Percentiles rank a stretch among this genome's conserved stretches.
phyloP scores from a whole-genome alignment of 2,113 vertebrate genomes.

The Alectura lathami region DNA sequence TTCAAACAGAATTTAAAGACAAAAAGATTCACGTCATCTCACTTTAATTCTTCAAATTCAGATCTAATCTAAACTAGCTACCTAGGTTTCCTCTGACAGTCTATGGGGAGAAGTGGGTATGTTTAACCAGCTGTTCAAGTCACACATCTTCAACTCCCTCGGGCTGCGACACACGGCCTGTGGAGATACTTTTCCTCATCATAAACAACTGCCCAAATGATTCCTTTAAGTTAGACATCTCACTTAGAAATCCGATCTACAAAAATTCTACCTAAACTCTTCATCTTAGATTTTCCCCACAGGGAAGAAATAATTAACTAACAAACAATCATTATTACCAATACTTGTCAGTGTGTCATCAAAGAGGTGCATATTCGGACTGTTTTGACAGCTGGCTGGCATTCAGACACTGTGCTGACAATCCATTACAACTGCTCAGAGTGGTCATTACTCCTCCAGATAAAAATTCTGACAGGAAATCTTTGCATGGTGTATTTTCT shows the following conservation, averaged over 20 bases:
- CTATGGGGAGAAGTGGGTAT: background rate
- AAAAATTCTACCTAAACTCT: background rate
- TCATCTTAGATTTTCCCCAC: background rate
- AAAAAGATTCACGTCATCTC: background rate
- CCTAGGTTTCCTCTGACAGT: background rate
- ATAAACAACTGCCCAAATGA: background rate
- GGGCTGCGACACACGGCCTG: background rate
- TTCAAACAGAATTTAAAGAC: background rate
- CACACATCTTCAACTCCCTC: background rate
- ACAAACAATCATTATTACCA: background rate
- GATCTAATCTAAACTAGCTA: background rate
- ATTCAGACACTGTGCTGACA: background rate
- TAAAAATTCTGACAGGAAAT: background rate
- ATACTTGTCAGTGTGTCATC: background rate
- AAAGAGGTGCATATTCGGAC: background rate
- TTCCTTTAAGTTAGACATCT: background rate
- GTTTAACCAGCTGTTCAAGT: background rate
- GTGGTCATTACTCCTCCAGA: background rate
- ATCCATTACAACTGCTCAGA: background rate
- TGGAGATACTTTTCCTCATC: background rate
- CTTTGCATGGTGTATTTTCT: background rate
- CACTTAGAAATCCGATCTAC: background rate
- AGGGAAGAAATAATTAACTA: background rate
- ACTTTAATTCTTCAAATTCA: background rate
- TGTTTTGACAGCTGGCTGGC: background rate